Evolutionary conservation across 2,888 invertebrate genomes (phyloP), one percentile per base, ranked within the genome.

Genomic region (Hydriomena furcata): DNA sequence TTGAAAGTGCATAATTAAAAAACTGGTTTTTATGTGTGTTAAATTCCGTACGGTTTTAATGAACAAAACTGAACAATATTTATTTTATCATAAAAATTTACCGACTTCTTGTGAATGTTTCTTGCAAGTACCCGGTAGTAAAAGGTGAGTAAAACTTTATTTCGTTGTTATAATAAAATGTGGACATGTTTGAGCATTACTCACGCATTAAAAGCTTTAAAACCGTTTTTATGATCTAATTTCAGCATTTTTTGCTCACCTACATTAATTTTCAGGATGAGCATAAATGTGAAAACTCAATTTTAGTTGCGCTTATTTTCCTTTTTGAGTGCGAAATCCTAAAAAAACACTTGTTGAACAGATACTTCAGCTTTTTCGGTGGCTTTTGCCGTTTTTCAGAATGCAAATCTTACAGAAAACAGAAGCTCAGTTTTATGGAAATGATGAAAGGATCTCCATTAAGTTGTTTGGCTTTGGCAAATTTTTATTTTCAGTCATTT

Each of bases 81-180:
- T n/a, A n/a, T n/a, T n/a, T n/a, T n/a, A 7, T 11, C 11, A n/a
- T 40, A 47, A 57, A 47, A 46, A 58, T 58, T 60, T 41, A 23
- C 28, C 36, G 40, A 23, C 32, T 5, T 6, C 27, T 21, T 38
- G 37, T 40, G 17, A 49, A 46, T 35, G 28, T 43, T 40, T 42
- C 21, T 23, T 40, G 30, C 40, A 36, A 55, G 47, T 44, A 30
- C 23, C 28, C 35, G 25, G 38, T 25, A 37, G 12, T 47, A 53
- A 58, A 54, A 58, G 60, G 60, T 60, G 36, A 58, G 58, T 36
- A 28, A 38, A 20, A 28, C 4, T 6, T 25, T 21, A 38, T 12
- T 43, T 36, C 36, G 7, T 12, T n/a, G n/a, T n/a, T n/a, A n/a
- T n/a, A n/a, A n/a, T n/a, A n/a, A n/a, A n/a, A n/a, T n/a, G n/a